These are phyloP conservation scores for Cordylochernes scorpioides DNA, from an alignment of 2,888 invertebrate species.

Conservation along the genomic window DNA sequence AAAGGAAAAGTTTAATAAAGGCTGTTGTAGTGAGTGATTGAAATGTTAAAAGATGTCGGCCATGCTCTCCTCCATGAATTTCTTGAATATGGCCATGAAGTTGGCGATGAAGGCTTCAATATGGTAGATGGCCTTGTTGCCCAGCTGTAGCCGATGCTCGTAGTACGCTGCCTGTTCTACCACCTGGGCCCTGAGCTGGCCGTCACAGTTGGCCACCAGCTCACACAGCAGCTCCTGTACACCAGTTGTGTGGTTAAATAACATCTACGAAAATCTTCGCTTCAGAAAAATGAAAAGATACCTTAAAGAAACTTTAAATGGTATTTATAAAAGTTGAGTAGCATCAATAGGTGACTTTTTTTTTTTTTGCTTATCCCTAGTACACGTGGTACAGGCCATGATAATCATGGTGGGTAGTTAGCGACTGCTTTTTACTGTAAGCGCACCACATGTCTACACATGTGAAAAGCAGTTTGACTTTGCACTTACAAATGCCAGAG, in stretches of 20 bases:
- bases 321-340: too few relatives aligned
- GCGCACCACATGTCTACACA: too few relatives aligned
- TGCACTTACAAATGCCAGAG: too few relatives aligned
- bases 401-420: too few relatives aligned
- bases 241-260: not conserved
- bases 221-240: constrained; percentile 44
- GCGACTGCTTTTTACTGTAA: too few relatives aligned
- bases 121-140: constrained; percentile 83
- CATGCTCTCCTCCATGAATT: constrained; percentile 47
- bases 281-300: not conserved
- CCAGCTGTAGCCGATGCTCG: constrained; percentile 71
- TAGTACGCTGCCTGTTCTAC: constrained; percentile 59
- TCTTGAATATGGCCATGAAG: constrained; percentile 80
- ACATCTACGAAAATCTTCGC: not conserved
- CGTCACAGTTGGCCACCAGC: constrained; percentile 63
- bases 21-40: too few relatives aligned
- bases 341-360: too few relatives aligned
- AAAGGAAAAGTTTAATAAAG: too few relatives aligned
- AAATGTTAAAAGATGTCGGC: constrained; percentile 21
- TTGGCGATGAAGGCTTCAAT: constrained; percentile 87
- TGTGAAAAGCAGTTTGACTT: too few relatives aligned
- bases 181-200: constrained; percentile 56
- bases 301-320: too few relatives aligned
- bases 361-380: too few relatives aligned
- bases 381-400: too few relatives aligned